Conservation (phyloP, 2,888 invertebrate species). For the Ochropleura leucogaster region DNA sequence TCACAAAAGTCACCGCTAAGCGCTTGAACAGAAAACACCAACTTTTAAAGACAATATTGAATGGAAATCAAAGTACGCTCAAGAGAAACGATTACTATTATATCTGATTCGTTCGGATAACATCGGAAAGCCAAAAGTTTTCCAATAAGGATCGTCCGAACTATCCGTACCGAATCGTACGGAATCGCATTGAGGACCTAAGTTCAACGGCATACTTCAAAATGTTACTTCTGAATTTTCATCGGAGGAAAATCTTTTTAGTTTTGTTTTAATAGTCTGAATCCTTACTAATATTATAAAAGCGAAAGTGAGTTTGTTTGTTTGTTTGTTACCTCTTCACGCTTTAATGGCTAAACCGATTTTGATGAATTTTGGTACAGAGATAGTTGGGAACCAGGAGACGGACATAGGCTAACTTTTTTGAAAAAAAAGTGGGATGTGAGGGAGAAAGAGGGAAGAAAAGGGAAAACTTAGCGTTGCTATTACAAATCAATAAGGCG, state of each 20-base stretch:
- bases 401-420: no score
- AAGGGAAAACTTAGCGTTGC: no score
- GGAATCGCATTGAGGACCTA: conserved; percentile 55
- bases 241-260: conserved; percentile 12
- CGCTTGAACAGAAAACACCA: not conserved
- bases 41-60: conserved; percentile 47
- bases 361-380: no score
- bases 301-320: no score
- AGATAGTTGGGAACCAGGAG: no score
- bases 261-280: conserved; percentile 8
- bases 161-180: conserved; percentile 63
- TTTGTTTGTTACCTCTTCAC: no score
- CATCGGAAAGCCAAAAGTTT: conserved; percentile 67
- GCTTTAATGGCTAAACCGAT: no score
- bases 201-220: conserved; percentile 64
- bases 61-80: conserved; percentile 59
- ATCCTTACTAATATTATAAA: no score
- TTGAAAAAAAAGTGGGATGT: no score
- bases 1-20: not conserved
- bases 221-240: conserved; percentile 65
- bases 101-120: conserved; percentile 65
- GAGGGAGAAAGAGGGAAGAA: no score
- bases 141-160: conserved; percentile 70
- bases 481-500: no score
- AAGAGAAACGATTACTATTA: conserved; percentile 64